phyloP scores from a whole-genome alignment of 1,140 invertebrate genomes.

The Drosophila tristis region DNA sequence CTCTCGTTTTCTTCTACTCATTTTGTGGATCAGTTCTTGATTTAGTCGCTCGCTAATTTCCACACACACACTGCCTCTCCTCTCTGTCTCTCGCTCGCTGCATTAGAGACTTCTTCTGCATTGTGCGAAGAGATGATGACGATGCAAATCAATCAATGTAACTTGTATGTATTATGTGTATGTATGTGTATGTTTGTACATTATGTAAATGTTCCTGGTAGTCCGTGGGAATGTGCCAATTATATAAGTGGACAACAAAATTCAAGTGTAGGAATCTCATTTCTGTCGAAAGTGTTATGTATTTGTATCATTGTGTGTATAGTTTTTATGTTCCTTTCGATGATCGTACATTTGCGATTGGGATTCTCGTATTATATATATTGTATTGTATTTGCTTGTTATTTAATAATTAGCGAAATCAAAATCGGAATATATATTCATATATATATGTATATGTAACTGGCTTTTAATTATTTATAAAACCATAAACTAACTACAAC shows the following conservation, averaged over 20 bases:
- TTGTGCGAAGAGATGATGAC: not conserved
- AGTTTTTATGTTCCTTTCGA: slow-evolving; percentile 64
- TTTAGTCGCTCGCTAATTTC: not conserved
- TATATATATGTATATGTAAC: slow-evolving; percentile 50
- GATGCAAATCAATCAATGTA: slow-evolving; percentile 32
- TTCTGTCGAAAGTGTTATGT: slow-evolving; percentile 40
- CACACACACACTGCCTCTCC: not conserved
- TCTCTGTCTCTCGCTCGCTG: not conserved
- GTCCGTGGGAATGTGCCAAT: slow-evolving; percentile 36
- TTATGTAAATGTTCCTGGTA: slow-evolving; percentile 82
- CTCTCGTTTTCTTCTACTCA: slow-evolving; percentile 9
- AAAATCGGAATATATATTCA: slow-evolving; percentile 27
- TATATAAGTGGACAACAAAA: slow-evolving; percentile 6
- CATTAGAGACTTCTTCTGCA: slow-evolving; percentile 5
- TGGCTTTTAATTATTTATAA: slow-evolving; percentile 78
- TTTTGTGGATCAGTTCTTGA: not conserved
- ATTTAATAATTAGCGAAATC: slow-evolving; percentile 78
- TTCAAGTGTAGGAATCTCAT: slow-evolving; percentile 35
- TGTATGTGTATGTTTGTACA: slow-evolving; percentile 76
- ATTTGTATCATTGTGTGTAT: slow-evolving; percentile 46
- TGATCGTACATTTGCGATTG: slow-evolving; percentile 60
- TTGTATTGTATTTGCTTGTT: slow-evolving; percentile 69
- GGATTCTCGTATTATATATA: slow-evolving; percentile 43
- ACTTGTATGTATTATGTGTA: slow-evolving; percentile 49
- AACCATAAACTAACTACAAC: slow-evolving; percentile 42